Evolutionary conservation across 2,113 vertebrate species (phyloP).

Genomic region (Heterotis niloticus): DNA sequence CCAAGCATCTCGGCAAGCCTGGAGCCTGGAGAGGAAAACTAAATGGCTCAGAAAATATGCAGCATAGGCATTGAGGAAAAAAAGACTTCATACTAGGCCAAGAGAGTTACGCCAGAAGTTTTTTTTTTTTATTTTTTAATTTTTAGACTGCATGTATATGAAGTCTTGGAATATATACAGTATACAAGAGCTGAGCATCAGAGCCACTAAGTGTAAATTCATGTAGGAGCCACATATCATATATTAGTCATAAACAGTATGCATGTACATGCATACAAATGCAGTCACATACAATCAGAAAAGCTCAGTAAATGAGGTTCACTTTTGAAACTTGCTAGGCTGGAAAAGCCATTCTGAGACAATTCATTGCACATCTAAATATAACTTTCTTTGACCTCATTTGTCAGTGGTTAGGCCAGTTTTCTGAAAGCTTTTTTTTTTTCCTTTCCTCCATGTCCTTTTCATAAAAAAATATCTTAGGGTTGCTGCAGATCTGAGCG

Average conservation of each 20-base stretch:
- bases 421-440: not conserved
- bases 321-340: not conserved
- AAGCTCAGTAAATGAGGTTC: not conserved
- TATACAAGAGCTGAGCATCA: no score
- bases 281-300: no score
- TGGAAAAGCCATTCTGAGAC: not conserved
- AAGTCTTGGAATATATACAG: not conserved
- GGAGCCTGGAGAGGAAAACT: not conserved
- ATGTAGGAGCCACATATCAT: not conserved
- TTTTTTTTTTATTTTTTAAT: no score
- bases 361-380: not conserved
- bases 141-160: no score
- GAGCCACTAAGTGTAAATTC: not conserved
- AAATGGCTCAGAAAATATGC: not conserved
- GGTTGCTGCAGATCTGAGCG: not conserved
- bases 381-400: constrained; percentile 3
- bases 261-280: no score
- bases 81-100: no score
- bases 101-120: no score
- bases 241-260: not conserved
- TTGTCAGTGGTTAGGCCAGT: not conserved
- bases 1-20: constrained; percentile 3
- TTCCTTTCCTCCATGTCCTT: not conserved
- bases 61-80: no score
- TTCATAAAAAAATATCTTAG: not conserved